Base-by-base conservation (phyloP, 1,140 invertebrate genomes). In the Papilio polytes region DNA sequence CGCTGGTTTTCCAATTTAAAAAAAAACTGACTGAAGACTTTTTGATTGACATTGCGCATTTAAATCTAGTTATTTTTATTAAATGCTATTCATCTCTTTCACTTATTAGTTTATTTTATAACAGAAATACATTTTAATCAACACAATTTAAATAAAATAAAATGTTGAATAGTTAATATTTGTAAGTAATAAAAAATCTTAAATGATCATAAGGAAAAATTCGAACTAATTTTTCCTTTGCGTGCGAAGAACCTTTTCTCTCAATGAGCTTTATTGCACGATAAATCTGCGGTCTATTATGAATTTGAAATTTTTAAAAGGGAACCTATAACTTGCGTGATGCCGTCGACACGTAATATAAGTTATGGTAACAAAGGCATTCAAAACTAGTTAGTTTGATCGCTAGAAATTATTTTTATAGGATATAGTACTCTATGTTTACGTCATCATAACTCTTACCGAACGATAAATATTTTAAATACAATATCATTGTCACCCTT, bases 291-390 rank as follows among this genome's bases (percentile, higher is more conserved):
- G 10, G 26, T 53, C 51, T 13, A 26, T 77, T 77, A 56, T 77
- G 51, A 77, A 77, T 26, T 56, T 77, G 41, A 53, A 56, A 76
- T 48, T 77, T 77, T 74, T 59, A 77, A 77, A 77, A 53, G 31
- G 15, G 51, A 51, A 8, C 51, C 22, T 22, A 36, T 63, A 46
- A 15, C 22, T 77, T 41, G 74, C 74, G 74, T 77, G 74, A 56
- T 77, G 6, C 51, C 48, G 74, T 77, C 51, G 26, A 56, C 74
- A 77, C 51, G 74, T 77, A 56, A 77, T 77, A 77, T 77, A 77
- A 77, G 51, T 76, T 76, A 53, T 31, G 44, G 74, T 51, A 56
- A 77, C 74, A 77, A 77, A 44, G 74, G 26, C 53, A 77, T 77
- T 59, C 51, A 56, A 77, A 77, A 56, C 73, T 20, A 59, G 51